These are phyloP conservation scores for Pantherophis guttatus DNA, from an alignment of 2,113 vertebrate genomes.

Conservation along the genomic window DNA sequence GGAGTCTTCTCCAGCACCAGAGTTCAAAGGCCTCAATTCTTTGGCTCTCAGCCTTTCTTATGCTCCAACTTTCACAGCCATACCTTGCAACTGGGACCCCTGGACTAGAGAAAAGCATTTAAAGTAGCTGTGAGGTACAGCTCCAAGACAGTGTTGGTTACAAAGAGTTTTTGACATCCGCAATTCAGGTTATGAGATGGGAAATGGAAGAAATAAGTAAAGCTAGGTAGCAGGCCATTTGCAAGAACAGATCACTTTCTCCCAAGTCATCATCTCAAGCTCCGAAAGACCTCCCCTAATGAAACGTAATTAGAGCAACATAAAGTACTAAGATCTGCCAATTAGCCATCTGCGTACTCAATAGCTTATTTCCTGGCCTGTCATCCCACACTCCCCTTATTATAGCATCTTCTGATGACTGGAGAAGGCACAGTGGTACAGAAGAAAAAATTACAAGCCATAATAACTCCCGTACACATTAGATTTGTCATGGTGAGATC, in stretches of 20 bases:
- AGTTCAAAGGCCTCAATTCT: no score
- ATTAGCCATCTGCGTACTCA: conserved; percentile 63
- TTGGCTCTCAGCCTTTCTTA: no score
- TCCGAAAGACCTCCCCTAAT: conserved; percentile 56
- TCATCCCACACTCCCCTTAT: conserved; percentile 42
- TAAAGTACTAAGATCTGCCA: conserved; percentile 54
- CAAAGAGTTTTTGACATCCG: neutral
- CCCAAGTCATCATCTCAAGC: conserved; percentile 45
- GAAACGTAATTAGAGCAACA: conserved; percentile 67
- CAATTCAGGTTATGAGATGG: neutral
- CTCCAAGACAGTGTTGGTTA: neutral
- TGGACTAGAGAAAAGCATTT: no score
- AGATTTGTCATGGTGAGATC: conserved; percentile 21
- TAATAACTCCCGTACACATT: conserved; percentile 6
- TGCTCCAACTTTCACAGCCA: no score
- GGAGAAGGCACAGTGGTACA: conserved; percentile 20
- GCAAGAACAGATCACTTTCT: conserved; percentile 32
- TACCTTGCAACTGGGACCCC: no score
- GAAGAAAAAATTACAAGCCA: conserved; percentile 38
- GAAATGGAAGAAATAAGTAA: conserved; percentile 37
- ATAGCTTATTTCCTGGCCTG: conserved; percentile 41
- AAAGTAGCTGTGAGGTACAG: neutral
- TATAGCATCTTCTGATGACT: conserved; percentile 32
- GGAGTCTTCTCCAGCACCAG: no score
- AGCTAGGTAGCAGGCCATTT: conserved; percentile 45